Evolutionary conservation across 2,888 invertebrate species (phyloP), one percentile per base, ranked within the genome.

Genomic region (Tryphoninae sp.): DNA sequence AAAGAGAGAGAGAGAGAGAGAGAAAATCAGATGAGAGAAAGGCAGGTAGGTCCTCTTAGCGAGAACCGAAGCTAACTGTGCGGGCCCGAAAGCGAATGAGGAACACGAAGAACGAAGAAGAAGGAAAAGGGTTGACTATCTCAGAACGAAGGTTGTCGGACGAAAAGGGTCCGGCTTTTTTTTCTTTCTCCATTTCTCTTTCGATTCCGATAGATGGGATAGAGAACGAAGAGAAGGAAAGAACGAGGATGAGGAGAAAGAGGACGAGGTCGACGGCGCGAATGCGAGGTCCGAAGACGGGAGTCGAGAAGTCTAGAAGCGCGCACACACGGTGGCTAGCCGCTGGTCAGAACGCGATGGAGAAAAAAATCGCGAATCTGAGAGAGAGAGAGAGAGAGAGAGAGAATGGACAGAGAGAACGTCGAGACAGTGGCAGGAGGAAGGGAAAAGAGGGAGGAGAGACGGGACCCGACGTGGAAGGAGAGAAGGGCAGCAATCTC

Each of bases 401-500:
- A 26, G 42, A 11, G 67, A 45, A n/a, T 42, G 11, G 61, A 68
- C 53, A 23, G 75, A 65, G 58, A 53, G 78, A 51, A 75, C 72
- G 72, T 72, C 49, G 73, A 80, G 58, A 78, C 64, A 53, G 64
- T 53, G 78, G 62, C 71, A 23, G 42, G 49, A 73, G 42, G 79
- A 22, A 74, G 53, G 51, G 79, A 55, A 58, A 62, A 80, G 72
- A 59, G 22, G 64, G 51, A 79, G 80, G 45, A 55, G 83, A 64
- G 79, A 65, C 76, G 59, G 51, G 76, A 75, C 83, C 64, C 59
- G 59, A 71, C 53, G 76, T 42, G 78, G 80, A 78, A 83, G 86
- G 80, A 81, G 86, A 85, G 86, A 76, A 83, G 87, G 86, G 87
- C 87, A 89, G 89, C 89, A 91, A 90, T 91, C 89, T 90, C 88